Conservation (phyloP, 2,113 vertebrate genomes). For the Burhinus oedicnemus region DNA sequence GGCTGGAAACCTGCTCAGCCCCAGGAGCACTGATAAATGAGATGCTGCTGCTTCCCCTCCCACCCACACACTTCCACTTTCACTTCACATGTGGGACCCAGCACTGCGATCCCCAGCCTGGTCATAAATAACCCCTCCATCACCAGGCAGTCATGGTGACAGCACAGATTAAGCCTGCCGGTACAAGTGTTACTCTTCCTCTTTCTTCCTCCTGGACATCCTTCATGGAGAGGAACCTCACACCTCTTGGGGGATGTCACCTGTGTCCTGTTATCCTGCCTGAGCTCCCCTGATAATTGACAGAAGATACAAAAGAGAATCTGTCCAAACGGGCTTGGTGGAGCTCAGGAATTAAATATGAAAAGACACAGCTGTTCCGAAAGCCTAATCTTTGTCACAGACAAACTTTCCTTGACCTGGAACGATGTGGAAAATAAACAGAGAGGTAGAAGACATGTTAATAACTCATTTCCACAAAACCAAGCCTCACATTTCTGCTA, state of each 20-base stretch:
- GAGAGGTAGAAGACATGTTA: constrained; percentile 33
- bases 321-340: neutral
- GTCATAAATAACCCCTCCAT: constrained; percentile 51
- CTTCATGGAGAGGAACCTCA: neutral
- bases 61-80: constrained; percentile 75
- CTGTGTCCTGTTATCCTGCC: neutral
- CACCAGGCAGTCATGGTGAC: neutral
- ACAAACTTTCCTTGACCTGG: constrained; percentile 47
- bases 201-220: neutral
- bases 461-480: constrained; percentile 30
- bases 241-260: neutral
- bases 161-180: rapidly evolving
- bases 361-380: constrained; percentile 41
- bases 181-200: neutral
- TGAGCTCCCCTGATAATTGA: neutral
- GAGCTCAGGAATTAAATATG: constrained; percentile 43
- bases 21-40: constrained; percentile 24
- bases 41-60: constrained; percentile 77
- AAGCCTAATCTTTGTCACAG: constrained; percentile 22
- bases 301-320: neutral
- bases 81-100: constrained; percentile 81
- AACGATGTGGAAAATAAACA: constrained; percentile 21
- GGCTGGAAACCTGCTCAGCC: neutral
- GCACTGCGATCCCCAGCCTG: constrained; percentile 39
- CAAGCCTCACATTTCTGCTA: neutral